Conservation (phyloP, 2,113 vertebrate species). For the Artemisiospiza belli region DNA sequence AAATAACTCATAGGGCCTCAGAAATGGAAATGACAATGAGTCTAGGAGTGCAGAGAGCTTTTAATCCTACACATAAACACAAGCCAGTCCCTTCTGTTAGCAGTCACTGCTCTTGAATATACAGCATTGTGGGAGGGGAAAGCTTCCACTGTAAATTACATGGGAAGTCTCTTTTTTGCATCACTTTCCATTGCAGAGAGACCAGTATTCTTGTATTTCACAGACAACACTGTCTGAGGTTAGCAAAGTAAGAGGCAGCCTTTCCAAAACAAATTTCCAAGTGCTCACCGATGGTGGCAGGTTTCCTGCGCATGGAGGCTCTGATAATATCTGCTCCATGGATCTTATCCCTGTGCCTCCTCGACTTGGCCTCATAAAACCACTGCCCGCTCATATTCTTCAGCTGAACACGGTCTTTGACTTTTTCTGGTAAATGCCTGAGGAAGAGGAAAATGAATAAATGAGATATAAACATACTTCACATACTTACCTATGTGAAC, state of each 20-base stretch:
- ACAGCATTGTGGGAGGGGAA: background rate
- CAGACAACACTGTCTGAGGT: background rate
- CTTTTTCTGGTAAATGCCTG: conserved; percentile 83
- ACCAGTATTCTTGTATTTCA: background rate
- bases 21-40: background rate
- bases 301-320: conserved; percentile 85
- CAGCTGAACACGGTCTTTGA: conserved; percentile 76
- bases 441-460: background rate
- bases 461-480: background rate
- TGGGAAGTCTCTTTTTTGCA: background rate
- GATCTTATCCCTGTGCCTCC: conserved; percentile 87
- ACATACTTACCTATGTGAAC: background rate
- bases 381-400: conserved; percentile 93
- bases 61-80: background rate
- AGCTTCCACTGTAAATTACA: background rate
- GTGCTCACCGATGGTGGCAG: conserved; percentile 76
- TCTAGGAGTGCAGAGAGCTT: background rate
- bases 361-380: conserved; percentile 94
- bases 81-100: background rate
- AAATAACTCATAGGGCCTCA: background rate
- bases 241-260: background rate
- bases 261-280: background rate
- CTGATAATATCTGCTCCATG: conserved; percentile 89
- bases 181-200: background rate
- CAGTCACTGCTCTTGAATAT: background rate